Evolutionary conservation across 2,797 vertebrate genomes (phyloP), one percentile per base, ranked within the genome.

Genomic region (Gymnothorax reevesii): DNA sequence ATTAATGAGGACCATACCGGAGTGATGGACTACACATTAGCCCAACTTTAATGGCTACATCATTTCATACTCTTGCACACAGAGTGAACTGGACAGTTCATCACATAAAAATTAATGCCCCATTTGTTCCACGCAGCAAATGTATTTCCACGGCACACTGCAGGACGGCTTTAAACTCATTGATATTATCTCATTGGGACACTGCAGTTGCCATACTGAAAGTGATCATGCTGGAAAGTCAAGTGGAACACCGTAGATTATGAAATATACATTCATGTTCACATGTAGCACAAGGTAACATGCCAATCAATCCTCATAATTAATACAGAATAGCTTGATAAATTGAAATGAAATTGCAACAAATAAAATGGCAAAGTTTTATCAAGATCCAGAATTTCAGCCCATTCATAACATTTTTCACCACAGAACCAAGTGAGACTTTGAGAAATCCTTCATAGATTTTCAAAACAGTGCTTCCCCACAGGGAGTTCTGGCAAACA

Each of bases 401-500:
- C 22, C 8, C 62, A n/a, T 2, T 22, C 2, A 2, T 42, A 42
- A 42, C 33, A 42, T 42, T 42, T 42, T 42, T 42, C 33, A 42
- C 33, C 33, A 42, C 33, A 42, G 33, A 42, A 42, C 33, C 33
- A 42, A 42, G 33, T 42, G 33, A 42, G 33, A 42, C 33, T 42
- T 42, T 42, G 33, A 42, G 33, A 42, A 42, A 42, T 42, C 33
- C 2, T 42, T 42, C 33, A 42, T 42, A 42, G 33, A 42, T 42
- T 42, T 42, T 42, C 33, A 42, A 42, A 42, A 42, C 33, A 42
- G 33, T 42, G 33, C 33, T 42, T 42, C 33, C 2, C 33, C 33
- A 42, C 33, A 42, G n/a, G 22, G 10, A 22, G 10, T 15, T 12
- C n/a, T 20, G 22, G 33, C 86, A n/a, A 80, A 60, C 64, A 96